These are phyloP conservation scores for Drosophila lini DNA, from an alignment of 1,140 invertebrate species.

Conservation along the genomic window DNA sequence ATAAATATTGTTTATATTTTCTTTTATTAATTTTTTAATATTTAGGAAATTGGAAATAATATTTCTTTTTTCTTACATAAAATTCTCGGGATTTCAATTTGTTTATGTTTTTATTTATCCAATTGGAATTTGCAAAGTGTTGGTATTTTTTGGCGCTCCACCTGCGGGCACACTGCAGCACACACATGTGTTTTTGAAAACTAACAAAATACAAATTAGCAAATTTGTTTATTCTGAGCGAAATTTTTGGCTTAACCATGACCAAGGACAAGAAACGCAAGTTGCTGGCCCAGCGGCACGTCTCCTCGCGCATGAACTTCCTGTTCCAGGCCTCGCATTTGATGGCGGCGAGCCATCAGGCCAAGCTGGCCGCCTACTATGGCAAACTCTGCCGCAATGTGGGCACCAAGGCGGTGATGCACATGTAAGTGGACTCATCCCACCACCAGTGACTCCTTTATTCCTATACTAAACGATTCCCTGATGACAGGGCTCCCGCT, in stretches of 20 bases:
- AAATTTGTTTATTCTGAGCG: neutral
- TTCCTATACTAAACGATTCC: neutral
- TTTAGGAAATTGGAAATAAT: neutral
- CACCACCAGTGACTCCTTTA: neutral
- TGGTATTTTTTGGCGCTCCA: neutral
- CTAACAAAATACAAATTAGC: neutral
- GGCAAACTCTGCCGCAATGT: conserved; percentile 69
- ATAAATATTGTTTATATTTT: neutral
- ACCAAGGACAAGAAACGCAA: conserved; percentile 61
- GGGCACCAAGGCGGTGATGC: conserved; percentile 59
- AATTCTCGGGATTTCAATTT: neutral
- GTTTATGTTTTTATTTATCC: neutral
- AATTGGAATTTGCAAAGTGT: neutral
- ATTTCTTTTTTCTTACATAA: neutral
- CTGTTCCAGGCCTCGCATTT: conserved; percentile 67
- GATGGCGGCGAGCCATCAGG: conserved; percentile 52
- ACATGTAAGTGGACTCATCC: conserved; percentile 49
- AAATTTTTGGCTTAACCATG: conserved; percentile 15
- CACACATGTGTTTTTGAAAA: conserved; percentile 14
- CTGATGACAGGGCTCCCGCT: conserved; percentile 40
- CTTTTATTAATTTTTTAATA: neutral
- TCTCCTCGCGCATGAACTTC: conserved; percentile 64
- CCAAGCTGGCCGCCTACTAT: conserved; percentile 61
- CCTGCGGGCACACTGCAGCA: neutral
- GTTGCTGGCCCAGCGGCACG: conserved; percentile 41